These are phyloP conservation scores for Phalanger gymnotis DNA, from an alignment of 2,797 vertebrate genomes.

Conservation along the genomic window DNA sequence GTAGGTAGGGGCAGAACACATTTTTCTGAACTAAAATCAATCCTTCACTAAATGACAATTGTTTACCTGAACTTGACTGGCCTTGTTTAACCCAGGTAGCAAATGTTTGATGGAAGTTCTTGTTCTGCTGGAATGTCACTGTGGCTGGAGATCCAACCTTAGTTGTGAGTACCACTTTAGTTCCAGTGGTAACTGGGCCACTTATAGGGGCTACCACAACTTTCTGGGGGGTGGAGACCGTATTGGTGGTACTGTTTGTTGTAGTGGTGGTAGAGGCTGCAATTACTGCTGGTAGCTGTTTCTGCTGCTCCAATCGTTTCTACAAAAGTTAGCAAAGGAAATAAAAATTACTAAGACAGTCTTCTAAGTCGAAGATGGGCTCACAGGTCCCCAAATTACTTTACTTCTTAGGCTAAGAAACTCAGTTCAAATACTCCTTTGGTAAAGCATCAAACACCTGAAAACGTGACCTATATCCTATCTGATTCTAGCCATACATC, in stretches of 20 bases:
- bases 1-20: constrained; percentile 5
- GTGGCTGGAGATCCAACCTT: constrained; percentile 94
- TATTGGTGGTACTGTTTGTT: constrained; percentile 84
- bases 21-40: constrained; percentile 41
- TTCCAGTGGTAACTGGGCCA: constrained; percentile 89
- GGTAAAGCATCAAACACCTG: constrained; percentile 4
- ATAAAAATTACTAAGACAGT: constrained; percentile 21
- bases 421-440: not conserved
- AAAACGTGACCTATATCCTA: constrained; percentile 20
- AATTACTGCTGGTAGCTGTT: constrained; percentile 85
- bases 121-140: constrained; percentile 98
- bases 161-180: constrained; percentile 95
- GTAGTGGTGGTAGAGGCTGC: constrained; percentile 82
- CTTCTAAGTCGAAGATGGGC: constrained; percentile 5
- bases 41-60: not conserved
- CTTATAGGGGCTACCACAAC: constrained; percentile 91
- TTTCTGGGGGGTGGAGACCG: constrained; percentile 89
- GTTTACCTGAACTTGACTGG: constrained; percentile 91
- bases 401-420: constrained; percentile 31
- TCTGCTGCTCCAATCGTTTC: constrained; percentile 97
- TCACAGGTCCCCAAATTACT: not conserved
- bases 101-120: constrained; percentile 98
- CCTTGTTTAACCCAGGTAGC: constrained; percentile 99
- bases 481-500: not conserved
- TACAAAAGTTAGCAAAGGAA: constrained; percentile 76